Conservation (phyloP, 2,113 vertebrate species). For the Perca fluviatilis region DNA sequence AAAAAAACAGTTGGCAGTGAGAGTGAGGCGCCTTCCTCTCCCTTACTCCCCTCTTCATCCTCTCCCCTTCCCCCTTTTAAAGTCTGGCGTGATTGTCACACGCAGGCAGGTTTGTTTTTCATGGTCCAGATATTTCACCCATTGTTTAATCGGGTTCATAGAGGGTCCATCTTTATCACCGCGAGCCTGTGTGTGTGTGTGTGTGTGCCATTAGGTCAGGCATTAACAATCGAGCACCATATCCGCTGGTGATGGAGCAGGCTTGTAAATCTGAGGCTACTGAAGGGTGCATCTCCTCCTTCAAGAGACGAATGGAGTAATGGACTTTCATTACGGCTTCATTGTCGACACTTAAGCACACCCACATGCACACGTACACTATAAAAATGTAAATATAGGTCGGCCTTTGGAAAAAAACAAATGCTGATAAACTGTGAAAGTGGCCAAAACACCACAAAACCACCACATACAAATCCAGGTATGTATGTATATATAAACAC, state of each 20-base stretch:
- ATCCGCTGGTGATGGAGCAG: conserved; percentile 14
- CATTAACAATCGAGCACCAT: conserved; percentile 29
- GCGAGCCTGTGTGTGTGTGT: not conserved
- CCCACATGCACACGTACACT: not conserved
- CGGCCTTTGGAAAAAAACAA: conserved; percentile 3
- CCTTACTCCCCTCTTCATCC: no score
- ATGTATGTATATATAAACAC: no score
- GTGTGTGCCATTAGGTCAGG: conserved; percentile 41
- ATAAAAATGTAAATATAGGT: conserved; percentile 36
- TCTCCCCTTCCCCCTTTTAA: not conserved
- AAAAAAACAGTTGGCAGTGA: conserved; percentile 42
- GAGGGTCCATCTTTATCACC: conserved; percentile 50
- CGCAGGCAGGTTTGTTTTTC: conserved; percentile 5
- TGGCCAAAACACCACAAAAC: not conserved
- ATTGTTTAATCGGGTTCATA: conserved; percentile 45
- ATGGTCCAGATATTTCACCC: conserved; percentile 16
- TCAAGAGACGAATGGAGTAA: conserved; percentile 48
- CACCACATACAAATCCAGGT: not conserved
- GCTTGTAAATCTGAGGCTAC: conserved; percentile 58
- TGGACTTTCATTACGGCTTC: conserved; percentile 35
- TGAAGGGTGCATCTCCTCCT: conserved; percentile 42
- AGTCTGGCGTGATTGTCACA: not conserved
- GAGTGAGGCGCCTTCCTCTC: not conserved
- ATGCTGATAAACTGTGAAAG: conserved; percentile 22
- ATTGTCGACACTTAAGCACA: conserved; percentile 18